Evolutionary conservation across 2,888 invertebrate genomes (phyloP), one percentile per base, ranked within the genome.

Genomic region (Platypus cylindrus): DNA sequence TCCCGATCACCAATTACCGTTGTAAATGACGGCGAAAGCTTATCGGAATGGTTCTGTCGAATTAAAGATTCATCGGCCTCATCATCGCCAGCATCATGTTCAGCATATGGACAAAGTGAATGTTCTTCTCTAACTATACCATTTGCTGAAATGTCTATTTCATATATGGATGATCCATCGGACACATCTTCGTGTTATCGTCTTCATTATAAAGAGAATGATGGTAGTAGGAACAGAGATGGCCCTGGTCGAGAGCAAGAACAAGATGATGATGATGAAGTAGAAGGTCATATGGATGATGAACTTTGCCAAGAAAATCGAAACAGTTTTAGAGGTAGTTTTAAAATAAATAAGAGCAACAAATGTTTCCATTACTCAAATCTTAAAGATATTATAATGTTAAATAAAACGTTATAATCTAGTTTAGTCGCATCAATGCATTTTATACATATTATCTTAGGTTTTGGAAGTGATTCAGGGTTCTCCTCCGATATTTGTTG

Each of bases 401-500:
- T n/a, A n/a, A n/a, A n/a, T n/a, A n/a, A n/a, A n/a, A n/a, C n/a
- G n/a, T n/a, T n/a, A n/a, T n/a, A n/a, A n/a, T n/a, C n/a, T n/a
- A n/a, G n/a, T n/a, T n/a, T n/a, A n/a, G n/a, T n/a, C n/a, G n/a
- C n/a, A n/a, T n/a, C n/a, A n/a, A n/a, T n/a, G n/a, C n/a, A n/a
- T n/a, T n/a, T n/a, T n/a, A n/a, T n/a, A n/a, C n/a, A n/a, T n/a
- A 14, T 11, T 5, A 16, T 34, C 23, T 18, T 15, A 55, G 64
- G 62, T 38, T 64, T 61, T 46, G 63, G 63, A 11, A 63, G 64
- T 36, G 64, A 64, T 50, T 67, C 67, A 1, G 68, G 68, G 3
- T 66, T 68, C 49, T 66, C 66, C 2, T 67, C 67, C 2, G 66
- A 67, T 40, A 52, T 65, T 18, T n/a, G n/a, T n/a, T 66, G 63